A percentile compares a stretch with the other conserved stretches of the same genome.
These are phyloP conservation scores for Phylloscopus trochiloides DNA, from an alignment of 2,113 vertebrate genomes.

Conservation along the genomic window DNA sequence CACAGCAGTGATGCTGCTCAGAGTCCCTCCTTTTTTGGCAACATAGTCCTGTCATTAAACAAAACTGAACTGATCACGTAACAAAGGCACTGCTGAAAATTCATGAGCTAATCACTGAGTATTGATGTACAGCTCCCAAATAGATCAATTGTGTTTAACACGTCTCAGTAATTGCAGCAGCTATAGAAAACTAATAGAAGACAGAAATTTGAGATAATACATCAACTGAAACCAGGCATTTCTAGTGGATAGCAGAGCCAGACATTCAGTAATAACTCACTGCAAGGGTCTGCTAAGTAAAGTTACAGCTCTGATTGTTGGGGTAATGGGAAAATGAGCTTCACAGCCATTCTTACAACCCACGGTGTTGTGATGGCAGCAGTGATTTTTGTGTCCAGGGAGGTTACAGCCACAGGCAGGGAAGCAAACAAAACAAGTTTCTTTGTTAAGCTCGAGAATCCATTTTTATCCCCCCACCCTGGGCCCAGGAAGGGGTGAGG, in stretches of 20 bases:
- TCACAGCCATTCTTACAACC: not conserved
- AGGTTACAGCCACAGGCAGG: too few species aligned
- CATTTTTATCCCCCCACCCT: too few species aligned
- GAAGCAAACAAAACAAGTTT: too few species aligned
- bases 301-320: not conserved
- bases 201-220: not conserved
- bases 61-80: accelerated
- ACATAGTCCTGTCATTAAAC: not conserved
- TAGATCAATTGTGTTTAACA: not conserved
- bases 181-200: not conserved
- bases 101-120: not conserved
- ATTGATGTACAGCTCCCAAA: not conserved
- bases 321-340: not conserved
- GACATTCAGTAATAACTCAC: not conserved
- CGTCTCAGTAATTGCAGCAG: not conserved
- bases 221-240: not conserved
- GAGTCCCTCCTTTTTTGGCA: not conserved
- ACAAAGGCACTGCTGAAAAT: not conserved
- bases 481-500: too few species aligned
- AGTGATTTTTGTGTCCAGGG: too few species aligned
- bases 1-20: not conserved
- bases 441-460: too few species aligned
- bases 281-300: not conserved
- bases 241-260: not conserved
- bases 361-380: too few species aligned